Evolutionary conservation across 2,888 invertebrate species (phyloP).

Genomic region (Melanostoma scalare): DNA sequence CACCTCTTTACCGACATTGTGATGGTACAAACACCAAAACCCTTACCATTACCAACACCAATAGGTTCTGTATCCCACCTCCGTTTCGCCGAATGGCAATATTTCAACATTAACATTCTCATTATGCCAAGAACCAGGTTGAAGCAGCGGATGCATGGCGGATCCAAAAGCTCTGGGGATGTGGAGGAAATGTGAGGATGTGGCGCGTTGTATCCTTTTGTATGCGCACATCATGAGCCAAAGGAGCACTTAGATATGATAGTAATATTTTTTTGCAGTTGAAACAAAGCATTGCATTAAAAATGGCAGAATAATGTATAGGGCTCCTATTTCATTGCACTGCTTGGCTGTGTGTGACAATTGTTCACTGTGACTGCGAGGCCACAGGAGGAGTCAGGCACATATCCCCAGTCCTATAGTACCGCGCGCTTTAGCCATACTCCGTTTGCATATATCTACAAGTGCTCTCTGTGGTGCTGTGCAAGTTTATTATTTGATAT

Average conservation of each 20-base stretch:
- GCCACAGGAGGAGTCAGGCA: constrained; percentile 54
- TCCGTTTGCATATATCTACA: constrained; percentile 70
- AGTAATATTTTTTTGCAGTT: constrained; percentile 73
- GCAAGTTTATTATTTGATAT: constrained; percentile 73
- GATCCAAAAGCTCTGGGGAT: constrained; percentile 58
- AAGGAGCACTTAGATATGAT: constrained; percentile 73
- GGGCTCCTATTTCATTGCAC: constrained; percentile 70
- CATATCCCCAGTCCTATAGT: constrained; percentile 44
- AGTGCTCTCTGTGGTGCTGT: constrained; percentile 73
- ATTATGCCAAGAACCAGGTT: constrained; percentile 72
- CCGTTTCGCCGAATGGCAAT: constrained; percentile 64
- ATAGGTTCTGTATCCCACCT: constrained; percentile 8
- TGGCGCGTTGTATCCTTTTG: constrained; percentile 72
- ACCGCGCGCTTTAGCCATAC: constrained; percentile 28
- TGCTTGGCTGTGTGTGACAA: constrained; percentile 53
- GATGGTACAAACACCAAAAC: constrained; percentile 1
- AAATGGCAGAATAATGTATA: constrained; percentile 71
- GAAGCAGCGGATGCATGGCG: constrained; percentile 66
- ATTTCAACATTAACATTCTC: constrained; percentile 72
- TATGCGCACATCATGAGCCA: constrained; percentile 72
- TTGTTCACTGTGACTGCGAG: constrained; percentile 47
- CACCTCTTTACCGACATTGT: constrained; percentile 25
- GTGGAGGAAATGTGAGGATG: constrained; percentile 65
- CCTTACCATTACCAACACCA: constrained; percentile 14
- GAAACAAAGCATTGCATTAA: constrained; percentile 73